These are phyloP conservation scores for Drosophila paranaensis DNA, from an alignment of 2,888 invertebrate genomes.

Conservation along the genomic window DNA sequence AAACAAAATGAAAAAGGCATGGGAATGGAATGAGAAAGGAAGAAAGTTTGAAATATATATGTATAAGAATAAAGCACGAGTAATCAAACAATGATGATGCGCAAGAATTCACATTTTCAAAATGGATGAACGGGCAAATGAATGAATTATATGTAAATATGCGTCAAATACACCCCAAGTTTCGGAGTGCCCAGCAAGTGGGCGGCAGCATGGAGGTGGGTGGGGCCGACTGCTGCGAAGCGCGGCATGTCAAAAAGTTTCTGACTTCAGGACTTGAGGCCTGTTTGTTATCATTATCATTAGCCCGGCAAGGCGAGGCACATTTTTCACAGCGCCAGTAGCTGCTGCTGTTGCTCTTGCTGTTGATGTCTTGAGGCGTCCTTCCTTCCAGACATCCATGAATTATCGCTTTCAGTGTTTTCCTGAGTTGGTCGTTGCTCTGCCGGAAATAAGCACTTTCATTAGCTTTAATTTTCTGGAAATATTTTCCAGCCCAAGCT, in stretches of 20 bases:
- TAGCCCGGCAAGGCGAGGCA: slow-evolving; percentile 54
- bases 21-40: not conserved
- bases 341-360: slow-evolving; percentile 34
- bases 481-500: slow-evolving; percentile 65
- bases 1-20: not conserved
- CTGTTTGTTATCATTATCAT: slow-evolving; percentile 82
- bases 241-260: slow-evolving; percentile 80
- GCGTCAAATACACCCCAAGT: slow-evolving; percentile 43
- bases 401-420: slow-evolving; percentile 82
- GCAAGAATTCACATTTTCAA: slow-evolving; percentile 82
- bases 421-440: slow-evolving; percentile 58
- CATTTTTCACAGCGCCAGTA: slow-evolving; percentile 51
- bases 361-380: slow-evolving; percentile 33
- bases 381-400: slow-evolving; percentile 64
- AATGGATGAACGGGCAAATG: slow-evolving; percentile 71
- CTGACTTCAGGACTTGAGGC: slow-evolving; percentile 74
- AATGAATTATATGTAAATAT: slow-evolving; percentile 78
- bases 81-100: slow-evolving; percentile 83
- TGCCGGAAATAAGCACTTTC: slow-evolving; percentile 68
- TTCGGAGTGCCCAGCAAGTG: not conserved
- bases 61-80: slow-evolving; percentile 72
- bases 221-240: slow-evolving; percentile 20
- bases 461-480: slow-evolving; percentile 82
- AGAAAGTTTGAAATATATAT: slow-evolving; percentile 12
- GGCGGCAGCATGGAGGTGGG: not conserved